Evolutionary conservation across 1,140 invertebrate genomes (phyloP).

Genomic region (Plodia interpunctella): DNA sequence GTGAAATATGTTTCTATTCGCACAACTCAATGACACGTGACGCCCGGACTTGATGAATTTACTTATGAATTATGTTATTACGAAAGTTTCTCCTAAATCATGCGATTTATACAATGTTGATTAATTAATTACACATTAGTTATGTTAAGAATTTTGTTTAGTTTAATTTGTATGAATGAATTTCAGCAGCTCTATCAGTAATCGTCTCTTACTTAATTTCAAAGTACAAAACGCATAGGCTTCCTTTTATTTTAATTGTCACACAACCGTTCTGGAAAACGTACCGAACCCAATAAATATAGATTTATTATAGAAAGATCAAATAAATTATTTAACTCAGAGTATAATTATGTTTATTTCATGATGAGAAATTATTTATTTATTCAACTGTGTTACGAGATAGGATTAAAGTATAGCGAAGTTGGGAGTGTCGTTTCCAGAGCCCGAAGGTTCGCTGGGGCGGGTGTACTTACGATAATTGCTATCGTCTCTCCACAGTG

Average conservation of each 20-base stretch:
- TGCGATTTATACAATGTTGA: slow-evolving; percentile 46
- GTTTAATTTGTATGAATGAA: slow-evolving; percentile 54
- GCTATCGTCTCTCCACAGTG: slow-evolving; percentile 53
- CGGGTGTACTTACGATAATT: slow-evolving; percentile 15
- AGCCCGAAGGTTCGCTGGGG: too few species aligned
- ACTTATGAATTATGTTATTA: slow-evolving; percentile 40
- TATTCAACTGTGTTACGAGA: slow-evolving; percentile 45
- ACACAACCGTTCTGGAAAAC: slow-evolving; percentile 48
- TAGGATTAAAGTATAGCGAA: slow-evolving; percentile 45
- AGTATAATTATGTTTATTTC: slow-evolving; percentile 54
- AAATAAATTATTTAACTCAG: slow-evolving; percentile 62
- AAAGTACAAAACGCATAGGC: slow-evolving; percentile 72
- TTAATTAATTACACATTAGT: slow-evolving; percentile 34
- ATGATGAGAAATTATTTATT: slow-evolving; percentile 60
- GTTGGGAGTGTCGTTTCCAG: slow-evolving; percentile 39
- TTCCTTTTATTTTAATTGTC: slow-evolving; percentile 52
- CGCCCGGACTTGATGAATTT: slow-evolving; percentile 28
- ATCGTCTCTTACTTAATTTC: slow-evolving; percentile 58
- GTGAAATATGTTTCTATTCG: neutral
- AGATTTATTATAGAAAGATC: slow-evolving; percentile 51
- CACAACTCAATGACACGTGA: slow-evolving; percentile 2
- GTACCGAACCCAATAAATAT: slow-evolving; percentile 43
- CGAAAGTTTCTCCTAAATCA: slow-evolving; percentile 32
- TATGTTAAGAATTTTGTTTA: slow-evolving; percentile 57
- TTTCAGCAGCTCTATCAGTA: slow-evolving; percentile 58